These are phyloP conservation scores for Lethenteron reissneri DNA, from an alignment of 2,113 vertebrate genomes.

Conservation along the genomic window DNA sequence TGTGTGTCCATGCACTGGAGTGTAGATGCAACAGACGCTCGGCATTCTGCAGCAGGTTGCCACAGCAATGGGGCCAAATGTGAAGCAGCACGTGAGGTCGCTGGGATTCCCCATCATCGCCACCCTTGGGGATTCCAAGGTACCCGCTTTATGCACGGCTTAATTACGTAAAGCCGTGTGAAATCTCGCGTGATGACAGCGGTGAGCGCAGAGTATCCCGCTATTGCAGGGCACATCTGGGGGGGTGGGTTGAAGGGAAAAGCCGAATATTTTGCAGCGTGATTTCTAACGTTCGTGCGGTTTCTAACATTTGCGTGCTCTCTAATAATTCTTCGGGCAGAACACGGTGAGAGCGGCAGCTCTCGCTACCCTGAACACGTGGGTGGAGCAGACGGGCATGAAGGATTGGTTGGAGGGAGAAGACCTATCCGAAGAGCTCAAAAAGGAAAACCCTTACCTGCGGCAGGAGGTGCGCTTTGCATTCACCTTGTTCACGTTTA, in stretches of 20 bases:
- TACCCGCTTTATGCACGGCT: slow-evolving; percentile 12
- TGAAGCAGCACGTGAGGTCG: slow-evolving; percentile 71
- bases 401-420: slow-evolving; percentile 96
- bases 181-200: too few relatives aligned
- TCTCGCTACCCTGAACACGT: slow-evolving; percentile 54
- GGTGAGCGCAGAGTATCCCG: too few relatives aligned
- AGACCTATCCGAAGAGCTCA: slow-evolving; percentile 83
- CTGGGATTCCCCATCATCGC: slow-evolving; percentile 63
- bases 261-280: neutral
- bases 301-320: slow-evolving; percentile 3
- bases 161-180: too few relatives aligned
- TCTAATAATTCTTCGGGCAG: slow-evolving; percentile 20
- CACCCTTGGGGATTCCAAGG: slow-evolving; percentile 90
- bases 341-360: slow-evolving; percentile 54
- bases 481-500: neutral
- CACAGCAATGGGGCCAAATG: slow-evolving; percentile 58
- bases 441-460: slow-evolving; percentile 78
- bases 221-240: too few relatives aligned
- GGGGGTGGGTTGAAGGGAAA: neutral
- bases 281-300: neutral
- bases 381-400: slow-evolving; percentile 91
- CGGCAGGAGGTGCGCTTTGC: slow-evolving; percentile 51
- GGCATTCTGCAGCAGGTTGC: slow-evolving; percentile 70
- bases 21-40: slow-evolving; percentile 73
- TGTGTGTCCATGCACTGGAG: too few relatives aligned